Conservation (phyloP, 1,140 invertebrate genomes). For the Micrasema longulum region DNA sequence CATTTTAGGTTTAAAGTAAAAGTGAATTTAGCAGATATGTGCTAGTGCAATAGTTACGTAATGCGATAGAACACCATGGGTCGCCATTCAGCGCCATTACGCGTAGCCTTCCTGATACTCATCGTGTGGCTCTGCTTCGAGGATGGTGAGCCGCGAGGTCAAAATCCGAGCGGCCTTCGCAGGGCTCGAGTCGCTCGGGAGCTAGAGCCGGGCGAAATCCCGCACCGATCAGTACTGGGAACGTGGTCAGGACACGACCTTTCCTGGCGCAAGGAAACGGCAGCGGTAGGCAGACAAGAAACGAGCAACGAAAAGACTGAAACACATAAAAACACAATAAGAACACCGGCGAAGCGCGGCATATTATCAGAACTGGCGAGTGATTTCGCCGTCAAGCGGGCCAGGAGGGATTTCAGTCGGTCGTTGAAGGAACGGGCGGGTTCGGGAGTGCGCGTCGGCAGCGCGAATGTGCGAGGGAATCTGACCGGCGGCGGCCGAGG, state of each 20-base stretch:
- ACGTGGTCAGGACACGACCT: conserved; percentile 7
- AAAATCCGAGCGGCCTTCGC: no score
- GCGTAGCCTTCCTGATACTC: conserved; percentile 13
- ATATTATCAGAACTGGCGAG: no score
- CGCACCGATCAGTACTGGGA: no score
- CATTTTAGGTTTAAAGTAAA: no score
- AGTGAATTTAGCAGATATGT: background rate
- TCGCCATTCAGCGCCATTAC: conserved; percentile 14
- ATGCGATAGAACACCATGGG: conserved; percentile 26
- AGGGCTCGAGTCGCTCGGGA: no score
- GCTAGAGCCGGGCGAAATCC: no score
- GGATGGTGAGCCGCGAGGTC: conserved; percentile 20
- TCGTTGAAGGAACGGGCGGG: conserved; percentile 27
- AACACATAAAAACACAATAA: no score
- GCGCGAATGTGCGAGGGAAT: conserved; percentile 54
- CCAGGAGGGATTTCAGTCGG: conserved; percentile 16
- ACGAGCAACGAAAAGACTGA: no score
- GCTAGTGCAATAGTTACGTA: no score
- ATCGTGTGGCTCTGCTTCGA: conserved; percentile 26
- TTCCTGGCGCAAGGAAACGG: background rate
- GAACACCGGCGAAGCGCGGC: no score
- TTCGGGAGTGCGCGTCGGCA: conserved; percentile 45
- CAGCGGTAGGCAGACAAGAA: no score
- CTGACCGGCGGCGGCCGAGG: conserved; percentile 54
- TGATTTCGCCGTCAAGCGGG: background rate